Percentiles rank a stretch among this genome's conserved stretches.
Evolutionary conservation across 2,888 invertebrate species (phyloP).

Genomic region (Eremobia ochroleuca): DNA sequence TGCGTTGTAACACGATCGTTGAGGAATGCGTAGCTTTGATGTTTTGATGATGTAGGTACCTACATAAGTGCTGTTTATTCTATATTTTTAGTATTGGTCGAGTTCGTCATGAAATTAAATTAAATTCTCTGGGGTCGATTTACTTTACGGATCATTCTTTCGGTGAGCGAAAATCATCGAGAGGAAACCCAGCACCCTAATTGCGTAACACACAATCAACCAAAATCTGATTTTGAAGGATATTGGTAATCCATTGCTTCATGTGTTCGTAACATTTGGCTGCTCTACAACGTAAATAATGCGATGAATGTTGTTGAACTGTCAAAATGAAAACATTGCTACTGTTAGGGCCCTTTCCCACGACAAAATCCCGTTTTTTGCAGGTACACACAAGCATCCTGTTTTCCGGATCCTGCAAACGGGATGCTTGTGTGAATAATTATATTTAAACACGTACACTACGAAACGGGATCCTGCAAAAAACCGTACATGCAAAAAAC

Average conservation of each 20-base stretch:
- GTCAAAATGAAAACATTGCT: too few species aligned
- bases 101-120: not conserved
- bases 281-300: not conserved
- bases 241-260: not conserved
- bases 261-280: not conserved
- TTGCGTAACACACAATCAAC: not conserved
- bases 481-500: too few species aligned
- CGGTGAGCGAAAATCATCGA: not conserved
- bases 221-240: not conserved
- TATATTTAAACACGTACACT: too few species aligned
- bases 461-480: too few species aligned
- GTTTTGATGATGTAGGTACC: slow-evolving; percentile 10
- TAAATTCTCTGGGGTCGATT: not conserved
- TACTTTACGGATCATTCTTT: not conserved
- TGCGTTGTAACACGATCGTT: slow-evolving; percentile 37
- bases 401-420: too few species aligned
- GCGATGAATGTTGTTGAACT: not conserved
- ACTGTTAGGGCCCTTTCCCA: too few species aligned
- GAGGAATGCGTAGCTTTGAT: slow-evolving; percentile 35
- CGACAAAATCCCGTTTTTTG: too few species aligned
- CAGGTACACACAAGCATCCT: too few species aligned
- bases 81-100: not conserved
- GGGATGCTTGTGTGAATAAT: too few species aligned
- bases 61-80: not conserved
- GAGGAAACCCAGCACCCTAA: not conserved